Base-by-base conservation (phyloP, 2,797 vertebrate species). In the Enteromius fasciolatus region DNA sequence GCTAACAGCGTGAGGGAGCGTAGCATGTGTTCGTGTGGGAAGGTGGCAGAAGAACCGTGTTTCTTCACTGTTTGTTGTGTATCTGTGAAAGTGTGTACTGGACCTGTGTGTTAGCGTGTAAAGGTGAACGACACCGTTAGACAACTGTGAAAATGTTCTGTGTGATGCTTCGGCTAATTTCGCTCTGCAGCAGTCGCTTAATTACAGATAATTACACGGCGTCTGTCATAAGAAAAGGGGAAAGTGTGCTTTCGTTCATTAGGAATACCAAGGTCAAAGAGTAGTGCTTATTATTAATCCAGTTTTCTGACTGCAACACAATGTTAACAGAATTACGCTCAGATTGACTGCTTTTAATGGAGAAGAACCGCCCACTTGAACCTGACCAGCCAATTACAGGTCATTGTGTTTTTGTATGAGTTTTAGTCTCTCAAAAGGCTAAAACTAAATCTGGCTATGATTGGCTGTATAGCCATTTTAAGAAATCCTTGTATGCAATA, bases 141-240 rank as follows among this genome's bases (percentile, higher is more conserved):
- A 77, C 28, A 81, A 70, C 79, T 69, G 64, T 80, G 69, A 48
- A 59, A 73, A 72, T 74, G 25, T 72, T 74, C 28, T 74, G 78
- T 17, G 59, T 59, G 82, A 77, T 63, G 20, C 63, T 41, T 70
- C 72, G 23, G 73, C 59, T 78, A 64, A 83, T 83, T 59, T 81
- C 69, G 83, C 82, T 80, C 78, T 46, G 80, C 72, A 63, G 85
- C 82, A 73, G 70, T 28, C 73, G 54, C 82, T 69, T 85, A 87
- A 88, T 89, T 86, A 81, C 52, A 70, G 68, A 86, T 86, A 88
- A 89, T 88, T 81, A 81, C 67, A 69, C 28, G 6, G 64, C 76
- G 12, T 25, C 70, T 63, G 59, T 83, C n/a, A 36, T 36, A 9
- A 25, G 70, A 63, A 77, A 12, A 64, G 64, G 67, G 39, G n/a